Evolutionary conservation across 2,797 vertebrate species (phyloP).

Genomic region (Cetoscarus ocellatus): DNA sequence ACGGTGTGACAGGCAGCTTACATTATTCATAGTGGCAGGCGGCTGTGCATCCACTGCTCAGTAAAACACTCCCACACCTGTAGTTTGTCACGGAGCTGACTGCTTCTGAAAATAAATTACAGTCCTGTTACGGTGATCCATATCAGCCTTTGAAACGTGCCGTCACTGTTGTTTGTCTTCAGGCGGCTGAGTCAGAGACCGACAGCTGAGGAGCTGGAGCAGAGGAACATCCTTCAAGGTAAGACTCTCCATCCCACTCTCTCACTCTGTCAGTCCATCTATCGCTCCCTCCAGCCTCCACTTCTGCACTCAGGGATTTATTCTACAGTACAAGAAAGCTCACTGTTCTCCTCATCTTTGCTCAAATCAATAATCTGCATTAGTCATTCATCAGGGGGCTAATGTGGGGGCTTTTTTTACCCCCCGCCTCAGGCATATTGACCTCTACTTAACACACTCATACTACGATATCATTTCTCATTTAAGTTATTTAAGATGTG

Average conservation of each 20-base stretch:
- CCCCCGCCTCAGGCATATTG: not conserved
- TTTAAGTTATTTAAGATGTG: no score
- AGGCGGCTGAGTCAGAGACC: constrained; percentile 97
- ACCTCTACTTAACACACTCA: constrained; percentile 1
- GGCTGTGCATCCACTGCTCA: not conserved
- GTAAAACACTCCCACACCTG: not conserved
- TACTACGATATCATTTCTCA: no score
- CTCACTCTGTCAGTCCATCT: not conserved
- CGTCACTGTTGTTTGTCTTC: constrained; percentile 30
- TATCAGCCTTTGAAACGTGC: constrained; percentile 1
- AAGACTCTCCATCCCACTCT: constrained; percentile 54
- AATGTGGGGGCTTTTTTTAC: not conserved
- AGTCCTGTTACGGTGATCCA: not conserved
- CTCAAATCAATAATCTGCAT: constrained; percentile 11
- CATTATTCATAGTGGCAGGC: constrained; percentile 5
- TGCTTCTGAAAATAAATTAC: not conserved
- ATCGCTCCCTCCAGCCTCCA: not conserved
- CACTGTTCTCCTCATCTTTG: constrained; percentile 16
- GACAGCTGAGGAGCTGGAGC: constrained; percentile 91
- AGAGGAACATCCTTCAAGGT: constrained; percentile 97
- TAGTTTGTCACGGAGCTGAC: not conserved
- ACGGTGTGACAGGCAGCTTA: not conserved
- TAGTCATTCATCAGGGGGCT: not conserved
- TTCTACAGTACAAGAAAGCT: not conserved
- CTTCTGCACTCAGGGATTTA: not conserved